A percentile compares a stretch with the other conserved stretches of the same genome.
These are phyloP conservation scores for Lasioglossum calceatum DNA, from an alignment of 2,888 invertebrate genomes.

Conservation along the genomic window DNA sequence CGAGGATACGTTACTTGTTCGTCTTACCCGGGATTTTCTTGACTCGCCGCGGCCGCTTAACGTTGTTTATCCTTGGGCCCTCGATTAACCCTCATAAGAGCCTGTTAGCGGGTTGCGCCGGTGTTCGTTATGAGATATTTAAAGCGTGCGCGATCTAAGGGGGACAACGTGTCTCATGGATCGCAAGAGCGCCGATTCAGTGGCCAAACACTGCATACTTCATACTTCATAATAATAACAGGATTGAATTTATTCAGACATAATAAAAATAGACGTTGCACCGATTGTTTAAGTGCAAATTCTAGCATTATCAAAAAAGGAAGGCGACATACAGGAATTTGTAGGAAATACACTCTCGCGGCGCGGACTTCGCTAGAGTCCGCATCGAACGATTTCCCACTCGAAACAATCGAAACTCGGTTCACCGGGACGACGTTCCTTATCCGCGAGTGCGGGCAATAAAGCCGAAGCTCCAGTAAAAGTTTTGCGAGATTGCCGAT, in stretches of 20 bases:
- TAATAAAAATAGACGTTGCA: background rate
- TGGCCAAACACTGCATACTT: background rate
- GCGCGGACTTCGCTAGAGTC: background rate
- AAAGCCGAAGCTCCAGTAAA: background rate
- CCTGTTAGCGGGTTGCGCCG: constrained; percentile 8
- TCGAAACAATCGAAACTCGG: background rate
- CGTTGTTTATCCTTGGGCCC: constrained; percentile 14
- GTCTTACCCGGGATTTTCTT: background rate
- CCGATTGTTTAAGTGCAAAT: background rate
- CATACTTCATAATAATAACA: background rate
- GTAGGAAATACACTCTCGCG: background rate
- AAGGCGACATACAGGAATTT: background rate
- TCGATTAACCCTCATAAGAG: constrained; percentile 13
- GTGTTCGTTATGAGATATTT: constrained; percentile 12
- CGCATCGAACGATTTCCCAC: background rate
- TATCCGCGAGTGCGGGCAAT: background rate
- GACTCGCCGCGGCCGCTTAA: background rate
- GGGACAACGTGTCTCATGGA: background rate
- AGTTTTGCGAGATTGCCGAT: constrained; percentile 1
- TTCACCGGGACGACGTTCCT: background rate
- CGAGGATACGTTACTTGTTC: constrained; percentile 4
- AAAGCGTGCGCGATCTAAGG: background rate
- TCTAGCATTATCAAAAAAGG: background rate
- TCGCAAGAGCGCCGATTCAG: background rate
- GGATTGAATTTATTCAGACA: background rate